Evolutionary conservation across 1,140 invertebrate species (phyloP).

Genomic region (Drosophila nigrodunni): DNA sequence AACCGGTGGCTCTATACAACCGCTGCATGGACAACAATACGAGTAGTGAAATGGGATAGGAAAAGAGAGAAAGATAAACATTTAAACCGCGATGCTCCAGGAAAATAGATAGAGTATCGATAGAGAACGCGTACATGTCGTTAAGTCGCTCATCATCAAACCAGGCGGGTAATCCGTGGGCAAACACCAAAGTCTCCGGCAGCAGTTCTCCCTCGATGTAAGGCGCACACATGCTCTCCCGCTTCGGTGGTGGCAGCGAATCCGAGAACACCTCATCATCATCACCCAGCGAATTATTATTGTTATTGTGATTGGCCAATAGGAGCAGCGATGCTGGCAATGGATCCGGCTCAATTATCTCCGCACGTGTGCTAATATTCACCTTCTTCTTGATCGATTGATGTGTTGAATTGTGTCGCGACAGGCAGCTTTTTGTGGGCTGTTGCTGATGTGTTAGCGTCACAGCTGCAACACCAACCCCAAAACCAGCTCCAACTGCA

Average conservation of each 20-base stretch:
- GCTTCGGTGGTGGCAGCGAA: slow-evolving; percentile 77
- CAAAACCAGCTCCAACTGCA: background rate
- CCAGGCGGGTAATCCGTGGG: slow-evolving; percentile 82
- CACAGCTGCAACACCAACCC: slow-evolving; percentile 8
- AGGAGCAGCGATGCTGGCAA: slow-evolving; percentile 39
- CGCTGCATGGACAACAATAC: slow-evolving; percentile 54
- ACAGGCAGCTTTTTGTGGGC: slow-evolving; percentile 76
- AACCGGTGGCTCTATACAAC: slow-evolving; percentile 88
- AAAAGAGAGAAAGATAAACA: background rate
- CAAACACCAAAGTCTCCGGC: slow-evolving; percentile 68
- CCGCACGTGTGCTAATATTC: slow-evolving; percentile 77
- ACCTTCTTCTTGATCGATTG: slow-evolving; percentile 83
- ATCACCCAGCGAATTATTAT: slow-evolving; percentile 60
- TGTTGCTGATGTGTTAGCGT: slow-evolving; percentile 33
- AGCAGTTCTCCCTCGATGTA: slow-evolving; percentile 74
- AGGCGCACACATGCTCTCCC: slow-evolving; percentile 84
- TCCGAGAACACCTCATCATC: slow-evolving; percentile 85
- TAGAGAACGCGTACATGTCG: slow-evolving; percentile 71
- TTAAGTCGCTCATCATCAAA: slow-evolving; percentile 82
- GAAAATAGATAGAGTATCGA: slow-evolving; percentile 10
- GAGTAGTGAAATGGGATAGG: no score
- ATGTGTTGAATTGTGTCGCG: slow-evolving; percentile 76
- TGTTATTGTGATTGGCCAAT: slow-evolving; percentile 63
- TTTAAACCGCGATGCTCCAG: background rate
- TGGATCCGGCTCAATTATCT: slow-evolving; percentile 79